Evolutionary conservation across 2,797 vertebrate genomes (phyloP).

Genomic region (Oreonectes daqikongensis): DNA sequence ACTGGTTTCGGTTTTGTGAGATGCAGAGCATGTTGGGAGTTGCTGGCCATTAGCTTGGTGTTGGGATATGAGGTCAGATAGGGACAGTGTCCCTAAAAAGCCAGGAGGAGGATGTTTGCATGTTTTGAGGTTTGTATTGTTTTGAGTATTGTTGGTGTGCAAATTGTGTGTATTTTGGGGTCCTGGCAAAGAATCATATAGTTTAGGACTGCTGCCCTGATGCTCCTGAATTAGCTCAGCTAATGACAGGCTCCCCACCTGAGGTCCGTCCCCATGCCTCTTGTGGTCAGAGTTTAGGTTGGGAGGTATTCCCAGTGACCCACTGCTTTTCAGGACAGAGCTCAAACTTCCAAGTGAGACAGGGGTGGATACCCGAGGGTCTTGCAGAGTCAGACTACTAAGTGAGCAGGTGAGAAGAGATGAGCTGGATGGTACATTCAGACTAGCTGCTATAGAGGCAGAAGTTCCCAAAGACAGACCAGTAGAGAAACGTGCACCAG

Average conservation of each 20-base stretch:
- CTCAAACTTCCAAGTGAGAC: slow-evolving; percentile 71
- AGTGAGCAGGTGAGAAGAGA: slow-evolving; percentile 60
- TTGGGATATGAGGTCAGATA: slow-evolving; percentile 77
- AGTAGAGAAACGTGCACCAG: slow-evolving; percentile 51
- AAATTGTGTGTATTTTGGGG: slow-evolving; percentile 63
- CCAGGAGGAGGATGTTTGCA: slow-evolving; percentile 57
- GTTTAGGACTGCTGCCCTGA: slow-evolving; percentile 71
- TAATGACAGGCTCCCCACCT: slow-evolving; percentile 79
- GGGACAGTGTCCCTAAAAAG: slow-evolving; percentile 73
- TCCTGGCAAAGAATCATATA: slow-evolving; percentile 65
- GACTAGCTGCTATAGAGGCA: slow-evolving; percentile 58
- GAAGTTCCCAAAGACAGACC: slow-evolving; percentile 66
- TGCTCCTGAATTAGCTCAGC: slow-evolving; percentile 88
- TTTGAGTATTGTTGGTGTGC: slow-evolving; percentile 1
- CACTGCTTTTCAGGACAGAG: slow-evolving; percentile 68
- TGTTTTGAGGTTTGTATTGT: slow-evolving; percentile 41
- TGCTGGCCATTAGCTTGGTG: slow-evolving; percentile 69
- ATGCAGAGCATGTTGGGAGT: slow-evolving; percentile 64
- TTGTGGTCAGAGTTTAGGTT: neutral
- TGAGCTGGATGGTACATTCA: slow-evolving; percentile 62
- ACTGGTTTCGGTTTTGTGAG: neutral
- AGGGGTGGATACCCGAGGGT: slow-evolving; percentile 55
- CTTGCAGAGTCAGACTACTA: slow-evolving; percentile 72
- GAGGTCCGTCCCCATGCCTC: slow-evolving; percentile 61
- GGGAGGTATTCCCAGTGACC: slow-evolving; percentile 51